Evolutionary conservation across 2,797 vertebrate species (phyloP), one percentile per base, ranked within the genome.

Genomic region (Sebastes dallii): DNA sequence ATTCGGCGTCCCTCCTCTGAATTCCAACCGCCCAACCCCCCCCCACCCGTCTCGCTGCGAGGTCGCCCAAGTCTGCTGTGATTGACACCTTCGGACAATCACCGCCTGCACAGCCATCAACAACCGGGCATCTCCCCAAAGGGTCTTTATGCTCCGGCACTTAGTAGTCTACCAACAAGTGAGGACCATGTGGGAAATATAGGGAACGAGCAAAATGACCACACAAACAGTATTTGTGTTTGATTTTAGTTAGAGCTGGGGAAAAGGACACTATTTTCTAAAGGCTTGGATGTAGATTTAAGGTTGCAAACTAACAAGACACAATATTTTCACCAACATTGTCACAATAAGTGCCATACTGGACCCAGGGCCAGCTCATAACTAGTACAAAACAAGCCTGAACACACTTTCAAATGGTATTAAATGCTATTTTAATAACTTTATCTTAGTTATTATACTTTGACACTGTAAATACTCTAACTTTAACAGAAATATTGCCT

Each of bases 11-110:
- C 67, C 68, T 88, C 69, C 75, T 74, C 75, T 84, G 84, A 90
- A 92, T 92, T 90, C 83, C 86, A 85, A 62, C 81, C 36, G 9
- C 9, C 75, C 58, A 79, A 66, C 46, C 8, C 34, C 12, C 36
- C 55, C 80, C 66, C 32, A 79, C 66, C 30, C 9, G 9, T 69
- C 81, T 77, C 9, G 14, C 73, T 30, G 71, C 52, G 62, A 80
- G 88, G 88, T 92, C 89, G 77, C 75, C 4, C 8, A 2, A 70
- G 83, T 88, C 87, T 11, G 58, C 81, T n/a, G 58, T 83, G 89
- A 94, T 80, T 88, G 91, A 87, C 89, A 91, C 66, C 80, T 82
- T 80, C 5, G 80, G 87, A 92, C 87, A 91, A 92, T 89, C 85
- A 66, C 72, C 72, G 85, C 74, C 82, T 78, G 70, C 72, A 46